Evolutionary conservation across 2,797 vertebrate genomes (phyloP).

Genomic region (Rhabdomys pumilio): DNA sequence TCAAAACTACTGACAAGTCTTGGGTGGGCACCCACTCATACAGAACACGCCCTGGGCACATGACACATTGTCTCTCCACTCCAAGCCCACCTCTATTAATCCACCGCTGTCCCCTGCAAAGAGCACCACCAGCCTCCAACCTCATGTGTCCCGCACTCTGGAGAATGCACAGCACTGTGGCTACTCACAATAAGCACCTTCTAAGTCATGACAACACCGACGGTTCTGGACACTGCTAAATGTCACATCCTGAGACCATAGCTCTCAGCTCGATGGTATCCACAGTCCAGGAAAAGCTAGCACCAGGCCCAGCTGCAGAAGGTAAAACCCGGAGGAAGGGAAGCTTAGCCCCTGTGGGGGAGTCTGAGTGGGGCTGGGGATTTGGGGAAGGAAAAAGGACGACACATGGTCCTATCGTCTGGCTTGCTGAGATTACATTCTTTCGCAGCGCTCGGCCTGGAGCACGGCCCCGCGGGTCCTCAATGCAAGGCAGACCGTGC

Average conservation of each 20-base stretch:
- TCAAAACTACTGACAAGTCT: not conserved
- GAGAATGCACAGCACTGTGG: not conserved
- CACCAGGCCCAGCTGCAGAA: fast-evolving
- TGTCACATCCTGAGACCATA: fast-evolving
- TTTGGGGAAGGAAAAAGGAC: not conserved
- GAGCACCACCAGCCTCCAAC: not conserved
- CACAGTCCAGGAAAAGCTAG: not conserved
- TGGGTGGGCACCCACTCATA: not conserved
- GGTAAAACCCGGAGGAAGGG: not conserved
- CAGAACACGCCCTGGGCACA: not conserved
- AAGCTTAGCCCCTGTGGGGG: fast-evolving
- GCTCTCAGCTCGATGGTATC: not conserved
- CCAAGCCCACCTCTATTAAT: not conserved
- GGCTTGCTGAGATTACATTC: not conserved
- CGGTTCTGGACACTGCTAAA: not conserved
- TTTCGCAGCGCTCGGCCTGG: fast-evolving
- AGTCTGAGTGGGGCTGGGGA: not conserved
- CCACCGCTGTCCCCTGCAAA: not conserved
- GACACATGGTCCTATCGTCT: fast-evolving
- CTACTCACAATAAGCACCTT: not conserved
- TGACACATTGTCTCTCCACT: no score
- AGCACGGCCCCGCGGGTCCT: not conserved
- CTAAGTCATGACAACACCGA: not conserved
- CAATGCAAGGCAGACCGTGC: not conserved
- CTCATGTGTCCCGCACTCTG: fast-evolving